Conservation (phyloP, 2,888 invertebrate genomes). For the Cosmorhoe ocellata region DNA sequence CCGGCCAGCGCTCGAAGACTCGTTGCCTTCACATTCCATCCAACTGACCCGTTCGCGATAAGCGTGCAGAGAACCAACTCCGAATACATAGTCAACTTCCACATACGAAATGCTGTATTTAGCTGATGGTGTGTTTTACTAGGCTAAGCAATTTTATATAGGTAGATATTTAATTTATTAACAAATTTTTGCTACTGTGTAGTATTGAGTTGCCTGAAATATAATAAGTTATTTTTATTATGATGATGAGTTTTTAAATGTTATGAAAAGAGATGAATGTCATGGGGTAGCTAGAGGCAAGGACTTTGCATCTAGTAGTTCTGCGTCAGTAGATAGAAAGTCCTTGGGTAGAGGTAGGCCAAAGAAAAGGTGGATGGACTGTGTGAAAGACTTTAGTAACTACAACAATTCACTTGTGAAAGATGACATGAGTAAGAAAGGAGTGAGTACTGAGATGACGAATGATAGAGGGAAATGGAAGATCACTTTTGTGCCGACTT, state of each 20-base stretch:
- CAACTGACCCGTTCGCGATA: slow-evolving; percentile 97
- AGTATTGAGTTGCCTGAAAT: slow-evolving; percentile 4
- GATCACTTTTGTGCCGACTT: too few relatives aligned
- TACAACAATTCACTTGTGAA: too few relatives aligned
- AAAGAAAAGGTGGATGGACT: too few relatives aligned
- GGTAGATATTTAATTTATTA: slow-evolving; percentile 9
- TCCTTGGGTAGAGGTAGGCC: too few relatives aligned
- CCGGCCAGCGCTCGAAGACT: slow-evolving; percentile 88
- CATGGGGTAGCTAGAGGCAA: too few relatives aligned
- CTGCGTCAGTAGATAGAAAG: too few relatives aligned
- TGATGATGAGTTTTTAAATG: not conserved
- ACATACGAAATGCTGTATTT: slow-evolving; percentile 87
- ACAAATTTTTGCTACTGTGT: slow-evolving; percentile 37
- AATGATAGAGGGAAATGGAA: too few relatives aligned
- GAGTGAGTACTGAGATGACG: too few relatives aligned
- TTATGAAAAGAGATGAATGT: not conserved
- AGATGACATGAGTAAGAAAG: too few relatives aligned
- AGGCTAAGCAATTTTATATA: not conserved
- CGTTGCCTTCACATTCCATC: slow-evolving; percentile 98
- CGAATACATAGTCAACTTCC: slow-evolving; percentile 97
- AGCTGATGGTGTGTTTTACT: slow-evolving; percentile 46
- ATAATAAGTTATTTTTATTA: slow-evolving; percentile 1
- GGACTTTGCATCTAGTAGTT: too few relatives aligned
- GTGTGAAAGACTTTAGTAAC: too few relatives aligned
- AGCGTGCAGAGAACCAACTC: slow-evolving; percentile 96